These are phyloP conservation scores for Caenorhabditis parvicauda DNA, from an alignment of 2,888 invertebrate species.

Conservation along the genomic window DNA sequence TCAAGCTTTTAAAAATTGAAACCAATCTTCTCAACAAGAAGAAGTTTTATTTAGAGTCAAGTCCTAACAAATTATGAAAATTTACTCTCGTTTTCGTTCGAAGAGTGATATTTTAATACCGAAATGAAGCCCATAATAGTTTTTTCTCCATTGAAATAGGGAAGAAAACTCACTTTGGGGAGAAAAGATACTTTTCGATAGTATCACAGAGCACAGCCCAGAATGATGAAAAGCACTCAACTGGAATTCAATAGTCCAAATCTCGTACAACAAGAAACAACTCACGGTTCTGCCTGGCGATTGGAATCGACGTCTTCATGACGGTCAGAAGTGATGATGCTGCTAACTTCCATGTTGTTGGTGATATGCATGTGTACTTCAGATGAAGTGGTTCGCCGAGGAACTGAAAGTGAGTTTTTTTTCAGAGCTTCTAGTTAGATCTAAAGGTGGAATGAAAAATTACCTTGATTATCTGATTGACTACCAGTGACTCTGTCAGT, in stretches of 20 bases:
- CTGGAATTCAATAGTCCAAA: slow-evolving; percentile 24
- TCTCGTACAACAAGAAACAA: background rate
- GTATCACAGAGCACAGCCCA: slow-evolving; percentile 85
- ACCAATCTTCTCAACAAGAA: background rate
- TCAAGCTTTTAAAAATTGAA: background rate
- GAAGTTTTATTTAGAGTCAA: too few relatives aligned
- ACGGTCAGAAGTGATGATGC: slow-evolving; percentile 77
- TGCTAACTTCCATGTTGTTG: slow-evolving; percentile 80
- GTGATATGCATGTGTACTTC: slow-evolving; percentile 79
- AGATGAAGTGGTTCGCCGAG: slow-evolving; percentile 75
- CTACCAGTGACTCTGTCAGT: slow-evolving; percentile 74
- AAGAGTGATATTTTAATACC: too few relatives aligned
- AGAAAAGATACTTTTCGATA: slow-evolving; percentile 87
- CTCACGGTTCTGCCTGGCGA: slow-evolving; percentile 75
- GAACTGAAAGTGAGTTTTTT: slow-evolving; percentile 71
- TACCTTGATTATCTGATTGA: slow-evolving; percentile 73
- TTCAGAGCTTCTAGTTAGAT: slow-evolving; percentile 4
- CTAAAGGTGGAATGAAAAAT: background rate
- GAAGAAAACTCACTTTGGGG: slow-evolving; percentile 70
- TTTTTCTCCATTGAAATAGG: background rate
- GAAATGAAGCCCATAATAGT: too few relatives aligned
- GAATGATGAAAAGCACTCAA: slow-evolving; percentile 53
- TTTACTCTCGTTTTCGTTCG: too few relatives aligned
- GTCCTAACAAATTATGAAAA: too few relatives aligned
- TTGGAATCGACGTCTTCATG: slow-evolving; percentile 80